Conservation (phyloP, 2,113 vertebrate genomes). For the Sinosuthora webbiana region DNA sequence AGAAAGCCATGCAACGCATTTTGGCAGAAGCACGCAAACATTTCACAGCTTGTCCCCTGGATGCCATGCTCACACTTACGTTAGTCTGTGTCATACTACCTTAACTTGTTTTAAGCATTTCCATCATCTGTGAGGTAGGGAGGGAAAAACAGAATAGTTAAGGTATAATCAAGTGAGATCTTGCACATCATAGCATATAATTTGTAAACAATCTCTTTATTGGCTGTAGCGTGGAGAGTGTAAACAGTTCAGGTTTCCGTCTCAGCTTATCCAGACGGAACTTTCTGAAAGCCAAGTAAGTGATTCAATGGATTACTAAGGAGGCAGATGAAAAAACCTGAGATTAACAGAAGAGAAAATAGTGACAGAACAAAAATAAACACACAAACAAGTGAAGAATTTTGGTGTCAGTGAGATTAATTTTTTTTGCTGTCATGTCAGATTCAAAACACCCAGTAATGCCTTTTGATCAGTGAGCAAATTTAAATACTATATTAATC, state of each 20-base stretch:
- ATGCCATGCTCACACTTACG: conserved; percentile 78
- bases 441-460: not conserved
- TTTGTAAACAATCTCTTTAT: not conserved
- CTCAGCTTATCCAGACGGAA: not conserved
- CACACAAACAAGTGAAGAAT: not conserved
- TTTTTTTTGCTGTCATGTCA: not conserved
- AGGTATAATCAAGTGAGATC: conserved; percentile 51
- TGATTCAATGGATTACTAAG: not conserved
- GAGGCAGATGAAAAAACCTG: not conserved
- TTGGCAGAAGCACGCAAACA: conserved; percentile 72
- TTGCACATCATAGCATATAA: not conserved
- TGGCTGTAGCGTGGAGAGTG: not conserved
- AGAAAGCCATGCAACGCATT: conserved; percentile 69
- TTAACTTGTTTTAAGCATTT: conserved; percentile 82
- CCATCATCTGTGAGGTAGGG: conserved; percentile 81
- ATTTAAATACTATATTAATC: not conserved
- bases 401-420: not conserved
- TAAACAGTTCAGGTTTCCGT: not conserved
- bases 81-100: conserved; percentile 76
- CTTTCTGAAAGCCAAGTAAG: not conserved
- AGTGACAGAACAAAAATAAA: not conserved
- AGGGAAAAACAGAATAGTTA: conserved; percentile 81
- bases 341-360: not conserved
- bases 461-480: not conserved
- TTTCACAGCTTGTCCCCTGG: conserved; percentile 40